phyloP scores from a whole-genome alignment of 2,797 vertebrate species.

The Rhyacichthys aspro region DNA sequence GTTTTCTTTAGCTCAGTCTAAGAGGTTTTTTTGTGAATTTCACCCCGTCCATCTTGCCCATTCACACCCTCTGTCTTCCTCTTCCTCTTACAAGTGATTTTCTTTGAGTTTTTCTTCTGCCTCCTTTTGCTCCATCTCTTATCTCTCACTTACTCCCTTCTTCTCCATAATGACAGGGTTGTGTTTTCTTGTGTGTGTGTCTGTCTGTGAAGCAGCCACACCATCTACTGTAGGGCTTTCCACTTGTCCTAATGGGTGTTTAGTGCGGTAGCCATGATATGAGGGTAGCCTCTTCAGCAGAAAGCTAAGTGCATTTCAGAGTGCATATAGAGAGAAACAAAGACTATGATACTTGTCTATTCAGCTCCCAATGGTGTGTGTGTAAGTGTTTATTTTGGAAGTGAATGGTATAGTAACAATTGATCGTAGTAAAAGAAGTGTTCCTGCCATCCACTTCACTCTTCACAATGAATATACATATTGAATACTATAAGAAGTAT shows the following conservation, averaged over 20 bases:
- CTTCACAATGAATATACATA: background rate
- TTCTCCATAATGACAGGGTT: conserved; percentile 69
- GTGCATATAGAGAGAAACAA: conserved; percentile 28
- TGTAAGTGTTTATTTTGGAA: conserved; percentile 41
- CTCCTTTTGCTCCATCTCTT: conserved; percentile 24
- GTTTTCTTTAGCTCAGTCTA: conserved; percentile 42
- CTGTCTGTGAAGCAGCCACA: conserved; percentile 65
- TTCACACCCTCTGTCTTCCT: conserved; percentile 34
- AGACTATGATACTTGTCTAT: conserved; percentile 35
- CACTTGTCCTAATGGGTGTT: conserved; percentile 72
- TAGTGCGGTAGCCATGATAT: conserved; percentile 55
- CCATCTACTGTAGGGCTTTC: conserved; percentile 68
- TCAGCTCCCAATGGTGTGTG: conserved; percentile 22
- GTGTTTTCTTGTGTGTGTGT: conserved; percentile 73
- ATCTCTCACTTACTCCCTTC: conserved; percentile 17
- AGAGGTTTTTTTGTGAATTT: conserved; percentile 72
- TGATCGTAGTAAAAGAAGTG: conserved; percentile 21
- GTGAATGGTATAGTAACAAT: conserved; percentile 23
- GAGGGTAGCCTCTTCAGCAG: conserved; percentile 68
- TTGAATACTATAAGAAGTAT: too few species aligned
- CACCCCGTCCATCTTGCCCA: conserved; percentile 31
- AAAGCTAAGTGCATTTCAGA: conserved; percentile 60
- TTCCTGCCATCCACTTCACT: too few species aligned
- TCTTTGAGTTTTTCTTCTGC: conserved; percentile 47
- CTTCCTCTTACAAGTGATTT: conserved; percentile 56